Base-by-base conservation (phyloP, 2,113 vertebrate species). In the Carassius auratus region DNA sequence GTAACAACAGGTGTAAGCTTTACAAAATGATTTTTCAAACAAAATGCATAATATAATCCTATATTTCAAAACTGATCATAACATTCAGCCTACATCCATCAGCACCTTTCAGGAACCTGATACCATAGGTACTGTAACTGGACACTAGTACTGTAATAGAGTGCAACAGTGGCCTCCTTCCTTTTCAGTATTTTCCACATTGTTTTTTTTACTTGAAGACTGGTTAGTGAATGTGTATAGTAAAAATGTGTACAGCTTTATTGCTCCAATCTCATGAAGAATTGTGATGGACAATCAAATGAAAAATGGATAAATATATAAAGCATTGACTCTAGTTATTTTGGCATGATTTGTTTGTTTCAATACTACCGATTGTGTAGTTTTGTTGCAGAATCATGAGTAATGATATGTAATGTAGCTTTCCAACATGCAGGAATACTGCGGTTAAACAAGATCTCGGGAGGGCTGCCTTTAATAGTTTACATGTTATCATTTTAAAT, bases 1-100 rank as follows among this genome's bases (percentile, higher is more conserved):
- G 98, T 98, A 92, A 55, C 9, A 1, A 9, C 21, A n/a, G 19
- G 9, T 75, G 1, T 75, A 42, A 75, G 42, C 0, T 8, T 2
- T 21, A 21, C 71, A 8, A 75, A 75, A 42, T 45, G 7, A 10
- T 48, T n/a, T 48, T 38, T 75, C 0, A 57, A 26, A 17, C 7
- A 30, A 17, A 2, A 30, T 33, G 15, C n/a, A 76, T 30, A 23
- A 30, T 48, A 1, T 23, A 10, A 45, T 45, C 5, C 19, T 30
- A 17, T 17, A 74, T 74, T 30, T 10, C 3, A 36, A 17, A n/a
- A 75, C 5, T 62, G 13, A 17, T 62, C 21, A 14, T 62, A 62
- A 80, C 12, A 36, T 52, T 36, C 17, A 3, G 4, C 4, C n/a
- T 17, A n/a, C 76, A 19, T 15, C 10, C 55, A 13, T 12, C 30